Conservation (phyloP, 1,140 invertebrate genomes). For the Formica selysi region DNA sequence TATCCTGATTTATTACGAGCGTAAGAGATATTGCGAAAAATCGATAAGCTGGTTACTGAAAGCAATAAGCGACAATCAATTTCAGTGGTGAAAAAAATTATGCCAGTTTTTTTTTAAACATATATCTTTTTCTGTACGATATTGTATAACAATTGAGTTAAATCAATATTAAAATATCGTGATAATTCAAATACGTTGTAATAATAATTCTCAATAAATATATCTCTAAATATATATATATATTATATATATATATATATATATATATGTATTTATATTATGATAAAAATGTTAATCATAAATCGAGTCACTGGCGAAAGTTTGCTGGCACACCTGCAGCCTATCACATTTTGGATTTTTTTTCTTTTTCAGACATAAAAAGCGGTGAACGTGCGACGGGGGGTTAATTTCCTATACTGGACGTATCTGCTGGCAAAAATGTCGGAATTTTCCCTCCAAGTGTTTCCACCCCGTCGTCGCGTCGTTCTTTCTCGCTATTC, state of each 20-base stretch:
- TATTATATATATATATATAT: too few species aligned
- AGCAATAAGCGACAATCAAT: conserved; percentile 45
- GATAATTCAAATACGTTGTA: conserved; percentile 1
- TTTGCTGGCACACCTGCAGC: conserved; percentile 4
- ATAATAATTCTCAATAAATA: too few species aligned
- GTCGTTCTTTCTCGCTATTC: conserved; percentile 33
- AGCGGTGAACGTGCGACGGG: neutral
- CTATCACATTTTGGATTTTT: neutral
- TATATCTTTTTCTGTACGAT: neutral
- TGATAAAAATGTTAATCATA: conserved; percentile 9
- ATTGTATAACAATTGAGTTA: conserved; percentile 35
- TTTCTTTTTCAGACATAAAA: neutral
- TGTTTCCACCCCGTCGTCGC: conserved; percentile 40
- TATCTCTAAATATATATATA: too few species aligned
- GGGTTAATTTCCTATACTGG: conserved; percentile 53
- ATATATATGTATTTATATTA: conserved; percentile 13
- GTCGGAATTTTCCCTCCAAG: conserved; percentile 32
- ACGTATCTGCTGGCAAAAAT: conserved; percentile 10
- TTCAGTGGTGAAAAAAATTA: neutral
- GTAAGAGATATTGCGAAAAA: conserved; percentile 33
- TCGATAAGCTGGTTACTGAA: conserved; percentile 46
- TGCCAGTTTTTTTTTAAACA: neutral
- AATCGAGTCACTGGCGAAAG: neutral
- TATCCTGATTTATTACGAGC: conserved; percentile 51
- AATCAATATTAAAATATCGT: neutral